These are phyloP conservation scores for Tinea semifulvella DNA, from an alignment of 2,888 invertebrate species.

Conservation along the genomic window DNA sequence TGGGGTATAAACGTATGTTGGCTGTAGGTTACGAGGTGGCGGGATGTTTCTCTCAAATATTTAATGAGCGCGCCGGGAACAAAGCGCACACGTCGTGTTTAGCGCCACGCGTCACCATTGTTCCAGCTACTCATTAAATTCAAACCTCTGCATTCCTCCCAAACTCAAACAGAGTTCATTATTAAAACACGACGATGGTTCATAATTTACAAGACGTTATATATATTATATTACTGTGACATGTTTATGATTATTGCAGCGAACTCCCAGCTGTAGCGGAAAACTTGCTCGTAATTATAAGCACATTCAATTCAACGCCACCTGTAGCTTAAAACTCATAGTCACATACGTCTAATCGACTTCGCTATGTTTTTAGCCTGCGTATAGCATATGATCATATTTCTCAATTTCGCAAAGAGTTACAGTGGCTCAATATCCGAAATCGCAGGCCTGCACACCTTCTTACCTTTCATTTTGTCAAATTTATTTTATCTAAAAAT, in stretches of 20 bases:
- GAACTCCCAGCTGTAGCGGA: neutral
- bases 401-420: no score
- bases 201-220: conserved; percentile 3
- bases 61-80: conserved; percentile 44
- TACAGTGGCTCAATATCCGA: no score
- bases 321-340: no score
- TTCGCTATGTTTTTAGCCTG: no score
- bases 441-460: no score
- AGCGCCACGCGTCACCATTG: conserved; percentile 31
- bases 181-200: conserved; percentile 6
- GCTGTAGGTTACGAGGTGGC: conserved; percentile 5
- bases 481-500: no score
- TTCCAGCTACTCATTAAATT: conserved; percentile 22
- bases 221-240: neutral
- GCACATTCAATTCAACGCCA: no score
- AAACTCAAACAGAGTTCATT: conserved; percentile 8
- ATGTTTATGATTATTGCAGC: conserved; percentile 5
- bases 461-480: no score
- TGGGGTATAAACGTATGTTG: neutral
- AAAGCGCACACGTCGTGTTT: conserved; percentile 43
- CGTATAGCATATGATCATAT: no score
- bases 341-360: no score
- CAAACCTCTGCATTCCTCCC: conserved; percentile 11
- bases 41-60: conserved; percentile 35
- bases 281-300: conserved; percentile 1